Evolutionary conservation across 1,140 invertebrate genomes (phyloP), one percentile per base, ranked within the genome.

Genomic region (Apis cerana): DNA sequence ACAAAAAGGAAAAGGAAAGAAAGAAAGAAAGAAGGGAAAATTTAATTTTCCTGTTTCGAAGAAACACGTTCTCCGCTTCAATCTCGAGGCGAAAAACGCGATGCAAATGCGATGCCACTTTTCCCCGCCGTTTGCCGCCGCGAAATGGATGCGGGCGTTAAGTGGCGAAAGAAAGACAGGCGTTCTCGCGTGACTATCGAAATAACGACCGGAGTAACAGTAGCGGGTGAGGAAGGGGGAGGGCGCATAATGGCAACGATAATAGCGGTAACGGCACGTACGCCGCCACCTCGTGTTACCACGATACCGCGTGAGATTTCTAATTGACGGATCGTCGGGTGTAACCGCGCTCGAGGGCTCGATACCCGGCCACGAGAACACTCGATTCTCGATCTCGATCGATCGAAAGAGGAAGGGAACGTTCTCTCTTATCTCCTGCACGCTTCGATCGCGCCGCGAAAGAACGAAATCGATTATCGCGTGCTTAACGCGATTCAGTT

Each of bases 311-410:
- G 84, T 33, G 71, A 85, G 85, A 80, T 87, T 87, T 89, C 87
- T 89, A 89, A 89, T 85, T 89, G 83, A 75, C 70, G 78, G 75
- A 89, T 89, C 75, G 81, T 87, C 81, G 85, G 56, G 83, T 80
- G 76, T 84, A 89, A 85, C 89, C 62, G 79, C 54, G 67, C 79
- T 74, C 74, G 72, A 89, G 77, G 80, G 56, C 67, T n/a, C 33
- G 76, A 86, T 84, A 75, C 84, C 58, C 68, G 83, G 21, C 11
- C 48, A 75, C 77, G 70, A 59, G 80, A 70, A 87, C 69, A 77
- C 71, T 70, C 75, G 75, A 86, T 86, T 84, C 71, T 50, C 43
- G 72, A 80, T 87, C 61, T 12, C 27, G 72, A 86, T 86, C 61
- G 56, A 33, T 33, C 0, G 33, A 2, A 33, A 3, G 33, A 3